phyloP scores from a whole-genome alignment of 2,888 invertebrate genomes.

The Macropis europaea region DNA sequence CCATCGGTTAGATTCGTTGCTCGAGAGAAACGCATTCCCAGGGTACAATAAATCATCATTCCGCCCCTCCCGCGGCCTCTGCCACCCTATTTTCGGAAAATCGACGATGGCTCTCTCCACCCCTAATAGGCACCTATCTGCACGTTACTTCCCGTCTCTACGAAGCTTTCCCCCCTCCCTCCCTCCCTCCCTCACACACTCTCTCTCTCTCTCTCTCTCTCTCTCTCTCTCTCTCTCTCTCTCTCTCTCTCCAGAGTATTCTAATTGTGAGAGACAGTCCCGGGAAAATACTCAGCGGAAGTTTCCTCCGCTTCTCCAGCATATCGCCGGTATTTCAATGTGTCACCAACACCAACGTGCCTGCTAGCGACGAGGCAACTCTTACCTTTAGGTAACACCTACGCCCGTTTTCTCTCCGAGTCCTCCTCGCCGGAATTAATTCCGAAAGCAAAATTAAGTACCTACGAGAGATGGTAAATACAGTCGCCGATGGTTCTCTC shows the following conservation, averaged over 20 bases:
- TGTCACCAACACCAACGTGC: constrained; percentile 67
- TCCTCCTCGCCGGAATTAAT: constrained; percentile 70
- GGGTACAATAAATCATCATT: constrained; percentile 50
- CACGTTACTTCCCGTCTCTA: constrained; percentile 62
- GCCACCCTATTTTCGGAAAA: constrained; percentile 57
- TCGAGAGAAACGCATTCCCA: constrained; percentile 26
- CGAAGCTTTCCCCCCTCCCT: constrained; percentile 64
- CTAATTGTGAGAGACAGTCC: constrained; percentile 78
- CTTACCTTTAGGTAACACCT: constrained; percentile 65
- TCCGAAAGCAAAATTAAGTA: constrained; percentile 77
- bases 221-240: constrained; percentile 48
- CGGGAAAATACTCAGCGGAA: constrained; percentile 76
- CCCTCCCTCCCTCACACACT: too few species aligned
- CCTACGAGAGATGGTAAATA: constrained; percentile 73
- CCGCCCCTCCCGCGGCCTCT: constrained; percentile 15
- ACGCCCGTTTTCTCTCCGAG: constrained; percentile 41
- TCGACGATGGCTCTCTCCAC: constrained; percentile 46
- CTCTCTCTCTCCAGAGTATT: constrained; percentile 67
- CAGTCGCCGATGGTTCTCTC: constrained; percentile 55
- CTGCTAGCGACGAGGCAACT: constrained; percentile 41
- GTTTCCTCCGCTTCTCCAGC: constrained; percentile 63
- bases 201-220: constrained; percentile 24
- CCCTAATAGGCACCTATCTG: constrained; percentile 64
- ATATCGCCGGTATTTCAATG: constrained; percentile 72
- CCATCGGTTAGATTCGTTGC: constrained; percentile 15